A percentile compares a stretch with the other conserved stretches of the same genome.
phyloP scores from a whole-genome alignment of 2,888 invertebrate species.

The Orthosia gothica region DNA sequence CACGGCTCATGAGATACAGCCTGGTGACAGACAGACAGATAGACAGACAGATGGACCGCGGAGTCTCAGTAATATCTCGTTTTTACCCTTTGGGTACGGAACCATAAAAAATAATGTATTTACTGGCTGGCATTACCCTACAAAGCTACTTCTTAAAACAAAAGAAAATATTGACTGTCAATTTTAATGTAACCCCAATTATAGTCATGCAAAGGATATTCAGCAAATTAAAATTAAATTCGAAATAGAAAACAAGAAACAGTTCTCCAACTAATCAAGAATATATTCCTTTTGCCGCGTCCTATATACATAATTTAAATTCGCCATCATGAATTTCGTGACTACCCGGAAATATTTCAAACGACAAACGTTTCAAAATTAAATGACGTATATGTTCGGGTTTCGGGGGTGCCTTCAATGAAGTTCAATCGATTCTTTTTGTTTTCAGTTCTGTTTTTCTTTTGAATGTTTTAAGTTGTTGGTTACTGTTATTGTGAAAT shows the following conservation, averaged over 20 bases:
- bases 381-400: slow-evolving; percentile 61
- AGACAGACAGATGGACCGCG: no score
- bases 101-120: no score
- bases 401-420: slow-evolving; percentile 37
- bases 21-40: no score
- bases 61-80: no score
- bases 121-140: no score
- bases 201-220: background rate
- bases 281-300: slow-evolving; percentile 74
- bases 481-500: background rate
- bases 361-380: slow-evolving; percentile 68
- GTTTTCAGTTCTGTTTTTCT: slow-evolving; percentile 1
- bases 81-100: no score
- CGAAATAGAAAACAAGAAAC: slow-evolving; percentile 11
- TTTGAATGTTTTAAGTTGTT: background rate
- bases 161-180: background rate
- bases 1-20: no score
- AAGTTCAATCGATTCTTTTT: slow-evolving; percentile 37
- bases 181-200: background rate
- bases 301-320: slow-evolving; percentile 82
- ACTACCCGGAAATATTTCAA: slow-evolving; percentile 76
- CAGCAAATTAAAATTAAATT: slow-evolving; percentile 11
- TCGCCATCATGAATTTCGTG: slow-evolving; percentile 76
- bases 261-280: slow-evolving; percentile 53
- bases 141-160: background rate